Conservation (phyloP, 1,140 invertebrate species). For the Maniola jurtina region DNA sequence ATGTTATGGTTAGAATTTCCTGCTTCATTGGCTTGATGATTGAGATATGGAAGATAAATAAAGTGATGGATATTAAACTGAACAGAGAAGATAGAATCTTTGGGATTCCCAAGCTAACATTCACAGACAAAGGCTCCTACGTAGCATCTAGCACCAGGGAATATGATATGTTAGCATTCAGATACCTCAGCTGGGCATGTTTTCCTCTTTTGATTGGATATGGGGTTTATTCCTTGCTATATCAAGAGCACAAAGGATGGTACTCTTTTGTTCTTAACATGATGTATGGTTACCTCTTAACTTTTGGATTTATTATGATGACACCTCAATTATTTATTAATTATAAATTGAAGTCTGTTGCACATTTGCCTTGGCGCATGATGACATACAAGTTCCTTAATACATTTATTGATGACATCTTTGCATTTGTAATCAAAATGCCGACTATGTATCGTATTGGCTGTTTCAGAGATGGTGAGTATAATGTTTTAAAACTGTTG, state of each 20-base stretch:
- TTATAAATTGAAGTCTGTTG: conserved; percentile 99
- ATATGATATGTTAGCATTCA: conserved; percentile 98
- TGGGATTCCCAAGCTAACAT: conserved; percentile 90
- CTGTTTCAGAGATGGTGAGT: conserved; percentile 95
- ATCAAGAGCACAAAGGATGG: conserved; percentile 99
- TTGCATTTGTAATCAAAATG: conserved; percentile 99
- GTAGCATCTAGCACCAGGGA: conserved; percentile 95
- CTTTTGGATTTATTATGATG: conserved; percentile 99
- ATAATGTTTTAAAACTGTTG: conserved; percentile 24
- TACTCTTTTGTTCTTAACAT: conserved; percentile 96
- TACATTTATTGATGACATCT: conserved; percentile 99
- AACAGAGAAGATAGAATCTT: conserved; percentile 86
- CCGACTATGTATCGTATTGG: conserved; percentile 97
- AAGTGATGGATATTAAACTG: conserved; percentile 93
- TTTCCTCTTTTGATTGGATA: conserved; percentile 96
- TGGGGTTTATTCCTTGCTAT: conserved; percentile 97
- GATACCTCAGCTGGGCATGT: conserved; percentile 96
- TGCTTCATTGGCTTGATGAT: conserved; percentile 97
- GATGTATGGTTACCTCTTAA: conserved; percentile 98
- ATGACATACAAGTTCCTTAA: conserved; percentile 99
- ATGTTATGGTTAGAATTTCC: conserved; percentile 95
- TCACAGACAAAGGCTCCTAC: conserved; percentile 98
- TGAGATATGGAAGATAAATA: conserved; percentile 99
- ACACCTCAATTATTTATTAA: conserved; percentile 99
- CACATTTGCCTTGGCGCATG: conserved; percentile 99